Evolutionary conservation across 2,888 invertebrate genomes (phyloP).

Genomic region (Drosophila paranaensis): DNA sequence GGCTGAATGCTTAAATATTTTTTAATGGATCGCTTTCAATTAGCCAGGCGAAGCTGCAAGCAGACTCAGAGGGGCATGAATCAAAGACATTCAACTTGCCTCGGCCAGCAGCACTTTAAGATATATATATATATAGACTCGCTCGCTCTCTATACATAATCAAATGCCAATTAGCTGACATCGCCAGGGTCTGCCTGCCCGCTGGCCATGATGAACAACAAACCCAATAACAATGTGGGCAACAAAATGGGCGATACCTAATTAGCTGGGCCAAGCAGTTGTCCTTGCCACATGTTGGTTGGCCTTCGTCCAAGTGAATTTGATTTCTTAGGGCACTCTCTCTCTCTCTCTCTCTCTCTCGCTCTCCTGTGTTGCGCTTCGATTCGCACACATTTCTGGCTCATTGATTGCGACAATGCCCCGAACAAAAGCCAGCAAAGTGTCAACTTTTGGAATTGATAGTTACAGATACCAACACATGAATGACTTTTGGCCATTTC

Average conservation of each 20-base stretch:
- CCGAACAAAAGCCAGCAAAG: slow-evolving; percentile 64
- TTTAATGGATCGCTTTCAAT: slow-evolving; percentile 52
- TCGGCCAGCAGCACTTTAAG: not conserved
- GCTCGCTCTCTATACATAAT: slow-evolving; percentile 41
- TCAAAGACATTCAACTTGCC: slow-evolving; percentile 1
- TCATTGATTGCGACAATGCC: slow-evolving; percentile 60
- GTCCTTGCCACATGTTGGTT: slow-evolving; percentile 19
- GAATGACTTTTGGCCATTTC: slow-evolving; percentile 30
- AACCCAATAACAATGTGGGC: slow-evolving; percentile 22
- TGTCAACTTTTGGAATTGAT: slow-evolving; percentile 70
- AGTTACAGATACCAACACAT: slow-evolving; percentile 55
- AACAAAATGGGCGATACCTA: slow-evolving; percentile 26
- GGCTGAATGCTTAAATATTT: slow-evolving; percentile 38
- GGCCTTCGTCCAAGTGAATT: slow-evolving; percentile 30
- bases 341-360: slow-evolving; percentile 8
- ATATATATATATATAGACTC: not conserved
- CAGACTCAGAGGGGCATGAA: slow-evolving; percentile 5
- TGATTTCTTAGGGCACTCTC: slow-evolving; percentile 20
- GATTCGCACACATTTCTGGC: slow-evolving; percentile 59
- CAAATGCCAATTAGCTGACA: slow-evolving; percentile 71
- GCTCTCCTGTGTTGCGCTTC: slow-evolving; percentile 10
- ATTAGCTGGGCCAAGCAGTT: slow-evolving; percentile 37
- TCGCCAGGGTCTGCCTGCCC: slow-evolving; percentile 24
- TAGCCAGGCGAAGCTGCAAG: slow-evolving; percentile 32
- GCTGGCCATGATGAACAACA: slow-evolving; percentile 22